Evolutionary conservation across 2,113 vertebrate species (phyloP).

Genomic region (Murina feae): DNA sequence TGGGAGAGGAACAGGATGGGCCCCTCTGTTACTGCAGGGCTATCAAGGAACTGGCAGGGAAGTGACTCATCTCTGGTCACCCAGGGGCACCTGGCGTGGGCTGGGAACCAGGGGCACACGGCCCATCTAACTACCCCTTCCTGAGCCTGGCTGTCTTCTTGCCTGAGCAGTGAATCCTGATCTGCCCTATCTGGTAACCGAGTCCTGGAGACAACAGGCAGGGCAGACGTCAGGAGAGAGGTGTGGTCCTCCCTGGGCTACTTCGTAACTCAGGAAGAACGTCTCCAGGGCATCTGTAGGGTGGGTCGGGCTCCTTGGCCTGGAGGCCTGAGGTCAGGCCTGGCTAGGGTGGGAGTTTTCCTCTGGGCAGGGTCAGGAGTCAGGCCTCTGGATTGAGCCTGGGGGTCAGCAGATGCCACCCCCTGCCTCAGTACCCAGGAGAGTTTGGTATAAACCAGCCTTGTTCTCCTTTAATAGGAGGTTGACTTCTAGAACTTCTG

Average conservation of each 20-base stretch:
- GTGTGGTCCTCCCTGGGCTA: conserved; percentile 61
- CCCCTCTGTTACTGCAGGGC: conserved; percentile 26
- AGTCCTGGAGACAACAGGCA: neutral
- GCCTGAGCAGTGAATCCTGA: neutral
- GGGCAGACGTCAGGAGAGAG: conserved; percentile 37
- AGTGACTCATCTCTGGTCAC: conserved; percentile 60
- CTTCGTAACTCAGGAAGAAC: conserved; percentile 54
- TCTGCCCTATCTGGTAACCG: neutral
- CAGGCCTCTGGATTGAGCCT: neutral
- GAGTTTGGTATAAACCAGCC: neutral
- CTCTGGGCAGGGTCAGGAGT: conserved; percentile 40
- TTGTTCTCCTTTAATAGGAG: neutral
- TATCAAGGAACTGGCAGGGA: conserved; percentile 56
- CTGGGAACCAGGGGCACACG: neutral
- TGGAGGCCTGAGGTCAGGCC: conserved; percentile 62
- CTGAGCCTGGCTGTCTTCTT: neutral
- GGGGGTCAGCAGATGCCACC: neutral
- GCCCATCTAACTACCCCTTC: neutral
- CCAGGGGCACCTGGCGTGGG: neutral
- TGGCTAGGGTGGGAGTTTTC: conserved; percentile 48
- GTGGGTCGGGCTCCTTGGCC: conserved; percentile 40
- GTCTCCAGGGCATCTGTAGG: neutral
- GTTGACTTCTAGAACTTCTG: neutral
- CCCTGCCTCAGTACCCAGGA: neutral
- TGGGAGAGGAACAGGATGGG: conserved; percentile 46